Base-by-base conservation (phyloP, 1,140 invertebrate genomes). In the Hyles euphorbiae region DNA sequence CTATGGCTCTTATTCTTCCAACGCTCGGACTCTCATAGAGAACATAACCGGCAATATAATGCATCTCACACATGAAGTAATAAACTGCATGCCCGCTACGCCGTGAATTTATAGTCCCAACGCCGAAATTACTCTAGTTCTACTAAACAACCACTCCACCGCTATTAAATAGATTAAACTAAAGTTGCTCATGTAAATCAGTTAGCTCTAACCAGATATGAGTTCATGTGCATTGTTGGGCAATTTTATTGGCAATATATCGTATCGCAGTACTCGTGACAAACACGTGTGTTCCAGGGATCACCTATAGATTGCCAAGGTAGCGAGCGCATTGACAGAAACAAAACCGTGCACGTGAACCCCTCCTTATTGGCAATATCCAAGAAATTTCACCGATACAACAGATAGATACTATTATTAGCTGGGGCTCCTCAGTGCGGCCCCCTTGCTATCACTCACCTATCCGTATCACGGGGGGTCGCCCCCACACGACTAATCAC, bases 351-450 rank as follows among this genome's bases (percentile, higher is more conserved):
- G 68, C 74, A 74, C 76, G 76, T 77, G 80, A 80, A 72, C 83
- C 76, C 70, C 60, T 5, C 75, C 76, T 78, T 87, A 88, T 88
- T 87, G 85, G 74, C 83, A 88, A 88, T 88, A 88, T 87, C 81
- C 74, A 85, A 84, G 85, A 79, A 78, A 84, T 81, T 81, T 78
- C 75, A 56, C 69, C 76, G 72, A 86, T 83, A 81, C 81, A 85
- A 80, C 74, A 66, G 76, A 77, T 71, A 74, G 72, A 81, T 73
- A 83, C 81, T 73, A 69, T 86, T 88, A 86, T 88, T 88, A 86
- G 83, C 83, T 76, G 76, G 77, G 80, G 76, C 72, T 77, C 66
- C 74, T 78, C 74, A 76, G 73, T 74, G 76, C 78, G 66, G 65
- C 74, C 78, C 79, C 84, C 80, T 74, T 67, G 76, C 78, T 83